Evolutionary conservation across 2,113 vertebrate genomes (phyloP).

Genomic region (Poeciliopsis retropinna): DNA sequence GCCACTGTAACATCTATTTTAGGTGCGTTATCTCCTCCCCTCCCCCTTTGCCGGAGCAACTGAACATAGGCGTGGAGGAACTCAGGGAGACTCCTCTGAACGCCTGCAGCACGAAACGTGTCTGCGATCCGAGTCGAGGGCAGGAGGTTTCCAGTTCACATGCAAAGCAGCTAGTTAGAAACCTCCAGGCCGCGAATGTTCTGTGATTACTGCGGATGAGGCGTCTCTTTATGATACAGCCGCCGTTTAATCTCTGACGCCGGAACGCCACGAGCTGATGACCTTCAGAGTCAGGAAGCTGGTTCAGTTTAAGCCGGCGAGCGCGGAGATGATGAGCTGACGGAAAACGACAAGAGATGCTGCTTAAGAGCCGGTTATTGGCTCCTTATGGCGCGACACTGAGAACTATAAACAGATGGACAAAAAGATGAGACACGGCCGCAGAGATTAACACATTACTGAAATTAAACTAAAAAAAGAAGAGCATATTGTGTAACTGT

Average conservation of each 20-base stretch:
- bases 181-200: background rate
- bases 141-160: constrained; percentile 38
- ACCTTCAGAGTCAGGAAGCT: constrained; percentile 21
- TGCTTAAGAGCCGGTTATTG: background rate
- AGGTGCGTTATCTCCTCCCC: constrained; percentile 45
- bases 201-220: background rate
- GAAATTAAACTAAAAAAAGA: constrained; percentile 49
- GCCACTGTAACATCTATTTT: constrained; percentile 74
- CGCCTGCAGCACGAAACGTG: background rate
- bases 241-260: background rate
- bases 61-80: constrained; percentile 13
- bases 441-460: constrained; percentile 44
- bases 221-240: background rate
- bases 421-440: constrained; percentile 26
- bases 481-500: background rate
- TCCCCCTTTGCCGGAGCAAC: constrained; percentile 4
- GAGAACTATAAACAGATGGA: constrained; percentile 2
- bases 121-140: constrained; percentile 15
- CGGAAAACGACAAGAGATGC: background rate
- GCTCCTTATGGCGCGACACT: background rate
- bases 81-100: constrained; percentile 5
- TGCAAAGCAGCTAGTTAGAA: constrained; percentile 40
- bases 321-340: background rate
- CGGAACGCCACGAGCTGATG: background rate
- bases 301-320: too few relatives aligned